Percentiles rank a stretch among this genome's conserved stretches.
phyloP scores from a whole-genome alignment of 1,140 invertebrate genomes.

The Linepithema humile region DNA sequence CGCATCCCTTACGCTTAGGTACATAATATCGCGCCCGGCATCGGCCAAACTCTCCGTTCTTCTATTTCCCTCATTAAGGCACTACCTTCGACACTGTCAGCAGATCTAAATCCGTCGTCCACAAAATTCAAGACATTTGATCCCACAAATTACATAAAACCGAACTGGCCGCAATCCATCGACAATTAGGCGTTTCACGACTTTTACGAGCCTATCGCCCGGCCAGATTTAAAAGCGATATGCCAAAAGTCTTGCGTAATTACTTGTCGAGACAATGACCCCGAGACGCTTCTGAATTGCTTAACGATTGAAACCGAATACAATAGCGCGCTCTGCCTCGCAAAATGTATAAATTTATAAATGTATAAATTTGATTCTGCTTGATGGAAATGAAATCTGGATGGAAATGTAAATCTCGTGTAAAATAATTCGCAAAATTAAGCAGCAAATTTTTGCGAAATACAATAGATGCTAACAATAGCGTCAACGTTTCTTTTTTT shows the following conservation, averaged over 20 bases:
- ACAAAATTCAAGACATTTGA: neutral
- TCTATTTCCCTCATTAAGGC: conserved; percentile 13
- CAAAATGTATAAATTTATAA: neutral
- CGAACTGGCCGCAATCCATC: neutral
- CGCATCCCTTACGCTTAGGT: conserved; percentile 71
- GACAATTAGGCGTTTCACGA: neutral
- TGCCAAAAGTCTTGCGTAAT: conserved; percentile 26
- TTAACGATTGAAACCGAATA: neutral
- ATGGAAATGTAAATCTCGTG: neutral
- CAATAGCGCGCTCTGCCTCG: neutral
- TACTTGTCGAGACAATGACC: neutral
- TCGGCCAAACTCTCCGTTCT: neutral
- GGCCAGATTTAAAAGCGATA: neutral
- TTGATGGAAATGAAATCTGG: neutral
- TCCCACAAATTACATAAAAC: conserved; percentile 47
- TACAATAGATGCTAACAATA: neutral
- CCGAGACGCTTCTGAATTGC: neutral
- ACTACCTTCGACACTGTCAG: neutral
- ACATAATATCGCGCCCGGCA: conserved; percentile 75
- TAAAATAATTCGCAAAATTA: neutral
- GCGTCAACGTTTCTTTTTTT: neutral
- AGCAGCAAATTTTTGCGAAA: neutral
- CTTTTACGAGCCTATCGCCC: neutral
- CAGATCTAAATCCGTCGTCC: neutral
- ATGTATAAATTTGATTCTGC: neutral